phyloP scores from a whole-genome alignment of 2,888 invertebrate genomes.

The Mechanitis messenoides region DNA sequence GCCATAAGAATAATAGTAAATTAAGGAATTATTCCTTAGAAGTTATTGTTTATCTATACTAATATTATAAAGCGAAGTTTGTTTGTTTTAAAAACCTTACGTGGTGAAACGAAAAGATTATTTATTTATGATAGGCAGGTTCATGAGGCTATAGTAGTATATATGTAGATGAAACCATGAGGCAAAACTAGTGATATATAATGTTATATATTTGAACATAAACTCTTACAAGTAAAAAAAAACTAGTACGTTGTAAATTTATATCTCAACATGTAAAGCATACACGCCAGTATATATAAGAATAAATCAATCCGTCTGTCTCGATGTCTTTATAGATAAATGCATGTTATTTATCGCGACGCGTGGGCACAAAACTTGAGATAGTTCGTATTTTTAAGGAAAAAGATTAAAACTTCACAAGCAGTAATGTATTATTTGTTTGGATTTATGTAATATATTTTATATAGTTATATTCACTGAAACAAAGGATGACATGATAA shows the following conservation, averaged over 20 bases:
- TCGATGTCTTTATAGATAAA: slow-evolving; percentile 32
- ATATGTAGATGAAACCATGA: no score
- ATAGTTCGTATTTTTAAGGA: neutral
- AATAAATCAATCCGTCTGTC: slow-evolving; percentile 35
- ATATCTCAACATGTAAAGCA: neutral
- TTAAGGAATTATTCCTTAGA: no score
- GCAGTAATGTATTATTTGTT: neutral
- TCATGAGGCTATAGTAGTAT: no score
- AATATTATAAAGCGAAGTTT: no score
- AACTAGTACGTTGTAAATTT: slow-evolving; percentile 3
- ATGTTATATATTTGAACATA: no score
- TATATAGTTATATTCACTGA: neutral
- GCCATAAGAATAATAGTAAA: no score
- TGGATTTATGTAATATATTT: neutral
- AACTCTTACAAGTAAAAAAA: no score
- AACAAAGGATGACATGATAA: neutral
- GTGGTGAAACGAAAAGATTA: no score
- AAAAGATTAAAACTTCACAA: neutral
- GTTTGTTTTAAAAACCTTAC: no score
- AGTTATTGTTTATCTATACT: no score
- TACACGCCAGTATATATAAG: slow-evolving; percentile 21
- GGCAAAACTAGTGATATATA: no score
- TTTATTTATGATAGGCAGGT: no score
- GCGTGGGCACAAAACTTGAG: slow-evolving; percentile 21
- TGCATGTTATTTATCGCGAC: slow-evolving; percentile 31